These are phyloP conservation scores for Polydrusus pterygomalis DNA, from an alignment of 2,888 invertebrate species.

Conservation along the genomic window DNA sequence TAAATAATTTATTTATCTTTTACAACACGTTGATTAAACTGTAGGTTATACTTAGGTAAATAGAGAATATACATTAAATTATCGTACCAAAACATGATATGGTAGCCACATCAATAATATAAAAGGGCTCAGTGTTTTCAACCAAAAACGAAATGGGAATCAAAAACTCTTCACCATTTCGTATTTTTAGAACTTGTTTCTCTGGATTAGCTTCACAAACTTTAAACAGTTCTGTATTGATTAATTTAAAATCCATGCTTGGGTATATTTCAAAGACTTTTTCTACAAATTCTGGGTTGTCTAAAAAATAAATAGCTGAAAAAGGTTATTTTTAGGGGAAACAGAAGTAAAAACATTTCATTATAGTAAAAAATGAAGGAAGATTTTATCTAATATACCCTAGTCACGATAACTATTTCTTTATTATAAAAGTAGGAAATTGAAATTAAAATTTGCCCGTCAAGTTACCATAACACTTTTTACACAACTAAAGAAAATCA, in stretches of 20 bases:
- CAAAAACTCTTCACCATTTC: constrained; percentile 70
- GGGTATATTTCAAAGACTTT: constrained; percentile 64
- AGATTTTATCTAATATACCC: no score
- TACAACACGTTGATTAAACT: constrained; percentile 29
- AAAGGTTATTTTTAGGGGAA: no score
- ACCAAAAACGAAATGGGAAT: constrained; percentile 71
- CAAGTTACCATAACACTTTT: no score
- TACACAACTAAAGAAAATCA: no score
- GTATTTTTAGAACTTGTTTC: constrained; percentile 72
- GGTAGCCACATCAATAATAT: constrained; percentile 71
- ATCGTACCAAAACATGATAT: constrained; percentile 72
- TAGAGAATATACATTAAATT: no score
- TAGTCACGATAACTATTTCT: no score
- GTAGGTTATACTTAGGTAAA: no score
- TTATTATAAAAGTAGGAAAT: no score
- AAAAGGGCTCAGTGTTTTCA: constrained; percentile 64
- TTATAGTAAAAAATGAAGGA: no score
- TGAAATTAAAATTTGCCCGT: no score
- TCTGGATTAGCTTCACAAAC: constrained; percentile 67
- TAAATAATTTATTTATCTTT: background rate
- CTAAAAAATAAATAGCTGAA: constrained; percentile 56
- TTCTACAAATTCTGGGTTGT: constrained; percentile 62
- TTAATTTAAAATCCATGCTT: constrained; percentile 62
- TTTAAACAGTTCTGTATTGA: constrained; percentile 66
- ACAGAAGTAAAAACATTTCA: no score